Base-by-base conservation (phyloP, 1,140 invertebrate species). In the Drosophila sturtevanti region DNA sequence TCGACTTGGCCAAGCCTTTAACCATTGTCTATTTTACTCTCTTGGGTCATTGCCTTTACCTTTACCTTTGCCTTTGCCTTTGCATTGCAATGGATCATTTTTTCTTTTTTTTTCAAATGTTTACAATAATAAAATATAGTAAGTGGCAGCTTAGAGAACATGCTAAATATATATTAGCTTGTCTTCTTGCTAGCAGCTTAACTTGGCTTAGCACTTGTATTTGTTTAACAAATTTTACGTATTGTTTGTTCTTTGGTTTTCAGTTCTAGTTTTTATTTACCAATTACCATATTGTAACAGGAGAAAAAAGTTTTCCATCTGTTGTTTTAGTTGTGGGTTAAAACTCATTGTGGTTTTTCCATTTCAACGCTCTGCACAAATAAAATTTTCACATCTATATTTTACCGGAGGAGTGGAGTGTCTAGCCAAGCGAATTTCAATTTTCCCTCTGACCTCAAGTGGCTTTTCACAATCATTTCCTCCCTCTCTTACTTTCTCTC, bases 41-140 rank as follows among this genome's bases (percentile, higher is more conserved):
- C 22, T 68, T 35, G 65, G 72, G 59, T 76, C 72, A 79, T 79
- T 79, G 77, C 55, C 76, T 63, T n/a, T n/a, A n/a, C n/a, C n/a
- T n/a, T n/a, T n/a, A n/a, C n/a, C n/a, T n/a, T n/a, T n/a, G n/a
- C n/a, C n/a, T n/a, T n/a, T 41, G 44, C 61, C 22, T 48, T n/a
- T n/a, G n/a, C 35, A 63, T 66, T 44, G 74, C 68, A 66, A 86
- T 78, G 81, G 74, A 86, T 85, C 81, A 85, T 87, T 86, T 77
- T 69, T 52, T 70, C n/a, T n/a, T n/a, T n/a, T n/a, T n/a, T n/a
- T n/a, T n/a, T n/a, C n/a, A 61, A 68, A 67, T 68, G 41, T 77
- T 65, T 54, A 56, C 64, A 72, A 67, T 56, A 81, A 85, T 81
- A 86, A 78, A 86, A 77, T 81, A 48, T 75, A 86, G 68, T 70